Percentiles rank a stretch among this genome's conserved stretches.
Conservation (phyloP, 2,888 invertebrate genomes). For the Synergus japonicus region DNA sequence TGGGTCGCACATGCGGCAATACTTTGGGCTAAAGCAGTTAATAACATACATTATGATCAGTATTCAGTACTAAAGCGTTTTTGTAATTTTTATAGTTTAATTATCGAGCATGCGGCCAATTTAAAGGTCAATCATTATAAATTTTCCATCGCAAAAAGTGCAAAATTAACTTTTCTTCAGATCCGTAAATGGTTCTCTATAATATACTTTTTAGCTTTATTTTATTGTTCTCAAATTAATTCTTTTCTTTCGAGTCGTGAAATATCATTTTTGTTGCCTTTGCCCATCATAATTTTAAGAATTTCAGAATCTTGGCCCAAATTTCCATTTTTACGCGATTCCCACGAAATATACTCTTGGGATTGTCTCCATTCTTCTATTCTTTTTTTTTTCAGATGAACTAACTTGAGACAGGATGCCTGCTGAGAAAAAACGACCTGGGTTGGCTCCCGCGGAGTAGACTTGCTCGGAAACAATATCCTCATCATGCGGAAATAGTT, state of each 20-base stretch:
- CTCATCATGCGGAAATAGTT: conserved; percentile 73
- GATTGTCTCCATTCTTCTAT: conserved; percentile 17
- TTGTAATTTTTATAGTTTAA: no score
- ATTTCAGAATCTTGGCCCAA: not conserved
- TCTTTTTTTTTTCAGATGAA: conserved; percentile 10
- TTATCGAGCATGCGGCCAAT: no score
- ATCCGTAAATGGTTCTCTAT: not conserved
- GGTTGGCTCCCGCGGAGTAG: conserved; percentile 69
- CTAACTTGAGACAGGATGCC: conserved; percentile 49
- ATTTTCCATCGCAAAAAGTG: no score
- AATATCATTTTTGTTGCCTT: no score
- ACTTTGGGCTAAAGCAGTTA: not conserved
- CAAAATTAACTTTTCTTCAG: no score
- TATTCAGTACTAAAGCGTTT: not conserved
- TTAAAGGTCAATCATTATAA: no score
- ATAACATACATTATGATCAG: not conserved
- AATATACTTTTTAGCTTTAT: not conserved
- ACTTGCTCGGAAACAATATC: conserved; percentile 68
- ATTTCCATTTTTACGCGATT: conserved; percentile 31
- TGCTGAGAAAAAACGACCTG: conserved; percentile 65
- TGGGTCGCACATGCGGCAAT: not conserved
- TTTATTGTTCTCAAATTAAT: not conserved
- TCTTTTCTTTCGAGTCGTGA: not conserved
- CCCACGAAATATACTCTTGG: not conserved
- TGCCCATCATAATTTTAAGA: not conserved